These are phyloP conservation scores for Ornithoptera priamus DNA, from an alignment of 2,888 invertebrate genomes.

Conservation along the genomic window DNA sequence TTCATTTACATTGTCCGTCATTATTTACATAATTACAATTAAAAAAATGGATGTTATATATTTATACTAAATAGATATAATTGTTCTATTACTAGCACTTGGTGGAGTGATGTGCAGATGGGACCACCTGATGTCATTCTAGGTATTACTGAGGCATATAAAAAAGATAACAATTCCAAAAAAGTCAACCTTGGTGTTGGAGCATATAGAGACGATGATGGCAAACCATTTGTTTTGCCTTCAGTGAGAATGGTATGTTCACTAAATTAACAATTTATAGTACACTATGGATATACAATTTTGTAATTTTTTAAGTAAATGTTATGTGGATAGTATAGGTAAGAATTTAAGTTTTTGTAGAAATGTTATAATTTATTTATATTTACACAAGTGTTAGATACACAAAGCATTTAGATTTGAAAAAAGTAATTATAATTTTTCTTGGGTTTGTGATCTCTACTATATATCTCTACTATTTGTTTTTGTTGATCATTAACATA, in stretches of 20 bases:
- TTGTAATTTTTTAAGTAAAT: background rate
- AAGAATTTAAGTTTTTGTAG: no score
- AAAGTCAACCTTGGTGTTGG: slow-evolving; percentile 98
- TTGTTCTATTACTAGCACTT: slow-evolving; percentile 79
- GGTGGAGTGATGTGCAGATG: slow-evolving; percentile 95
- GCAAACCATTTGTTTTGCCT: slow-evolving; percentile 96
- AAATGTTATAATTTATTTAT: no score
- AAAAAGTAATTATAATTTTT: no score
- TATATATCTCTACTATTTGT: no score
- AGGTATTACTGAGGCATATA: slow-evolving; percentile 98
- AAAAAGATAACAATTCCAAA: slow-evolving; percentile 91
- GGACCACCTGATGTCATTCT: slow-evolving; percentile 99
- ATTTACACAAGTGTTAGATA: no score
- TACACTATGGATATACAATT: background rate
- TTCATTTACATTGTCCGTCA: no score
- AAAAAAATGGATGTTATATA: no score
- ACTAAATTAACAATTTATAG: background rate
- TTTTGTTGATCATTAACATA: no score
- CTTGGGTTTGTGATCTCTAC: no score
- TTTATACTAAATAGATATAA: no score
- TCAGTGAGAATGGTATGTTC: slow-evolving; percentile 85
- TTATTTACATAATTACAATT: no score
- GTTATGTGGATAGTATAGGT: background rate
- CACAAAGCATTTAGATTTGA: no score
- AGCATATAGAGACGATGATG: slow-evolving; percentile 98